Conservation (phyloP, 1,140 invertebrate genomes). For the Neuroterus valhalla region DNA sequence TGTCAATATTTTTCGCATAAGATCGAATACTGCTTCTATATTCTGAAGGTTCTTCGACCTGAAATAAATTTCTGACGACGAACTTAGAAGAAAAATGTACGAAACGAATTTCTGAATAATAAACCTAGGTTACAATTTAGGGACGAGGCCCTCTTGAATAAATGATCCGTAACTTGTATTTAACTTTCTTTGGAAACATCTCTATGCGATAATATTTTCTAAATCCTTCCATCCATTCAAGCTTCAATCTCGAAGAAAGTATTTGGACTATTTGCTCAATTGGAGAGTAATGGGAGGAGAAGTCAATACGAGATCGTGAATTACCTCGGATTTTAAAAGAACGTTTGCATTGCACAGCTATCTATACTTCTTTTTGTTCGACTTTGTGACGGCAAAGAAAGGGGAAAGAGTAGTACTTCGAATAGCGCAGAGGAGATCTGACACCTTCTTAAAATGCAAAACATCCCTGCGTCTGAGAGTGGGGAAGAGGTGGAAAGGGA, state of each 20-base stretch:
- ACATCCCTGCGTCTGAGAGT: conserved; percentile 60
- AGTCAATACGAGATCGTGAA: conserved; percentile 57
- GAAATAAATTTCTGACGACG: too few species aligned
- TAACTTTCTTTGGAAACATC: background rate
- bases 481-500: conserved; percentile 33
- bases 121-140: too few species aligned
- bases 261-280: background rate
- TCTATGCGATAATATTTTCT: background rate
- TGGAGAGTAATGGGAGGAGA: conserved; percentile 1
- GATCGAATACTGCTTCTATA: too few species aligned
- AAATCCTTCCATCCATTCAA: background rate
- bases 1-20: too few species aligned
- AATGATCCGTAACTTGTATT: too few species aligned
- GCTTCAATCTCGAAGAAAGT: background rate
- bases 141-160: too few species aligned
- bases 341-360: conserved; percentile 24
- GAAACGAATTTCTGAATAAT: too few species aligned
- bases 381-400: conserved; percentile 39
- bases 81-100: too few species aligned
- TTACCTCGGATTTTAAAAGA: conserved; percentile 61
- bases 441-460: conserved; percentile 75
- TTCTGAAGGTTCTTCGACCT: too few species aligned
- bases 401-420: conserved; percentile 50
- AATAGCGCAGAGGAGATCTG: conserved; percentile 64
- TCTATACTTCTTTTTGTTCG: conserved; percentile 35